Evolutionary conservation across 1,140 invertebrate genomes (phyloP).

Genomic region (Scaptomyza graminum): DNA sequence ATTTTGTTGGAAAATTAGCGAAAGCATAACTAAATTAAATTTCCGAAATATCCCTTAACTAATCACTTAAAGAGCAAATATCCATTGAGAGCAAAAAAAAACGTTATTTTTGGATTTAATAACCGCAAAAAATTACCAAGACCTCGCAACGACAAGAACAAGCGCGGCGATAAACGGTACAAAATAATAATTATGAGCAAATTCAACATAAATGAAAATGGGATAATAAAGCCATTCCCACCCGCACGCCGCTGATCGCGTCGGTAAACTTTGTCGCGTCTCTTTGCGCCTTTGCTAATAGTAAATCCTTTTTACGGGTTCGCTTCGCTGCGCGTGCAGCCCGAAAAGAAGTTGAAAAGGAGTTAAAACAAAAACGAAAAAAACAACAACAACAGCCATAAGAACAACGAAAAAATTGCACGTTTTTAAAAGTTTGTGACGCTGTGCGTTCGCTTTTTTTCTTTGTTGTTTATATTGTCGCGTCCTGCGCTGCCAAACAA

Average conservation of each 20-base stretch:
- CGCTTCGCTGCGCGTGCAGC: constrained; percentile 33
- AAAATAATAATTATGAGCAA: constrained; percentile 52
- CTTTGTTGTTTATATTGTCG: constrained; percentile 9
- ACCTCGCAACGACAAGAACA: constrained; percentile 5
- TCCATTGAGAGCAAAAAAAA: not conserved
- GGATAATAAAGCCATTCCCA: not conserved
- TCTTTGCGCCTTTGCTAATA: constrained; percentile 38
- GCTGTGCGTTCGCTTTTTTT: constrained; percentile 21
- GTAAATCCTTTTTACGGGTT: constrained; percentile 62
- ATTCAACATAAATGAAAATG: constrained; percentile 32
- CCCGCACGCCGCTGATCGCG: constrained; percentile 16
- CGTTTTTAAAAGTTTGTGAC: constrained; percentile 55
- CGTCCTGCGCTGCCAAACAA: constrained; percentile 60
- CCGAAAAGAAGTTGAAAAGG: constrained; percentile 18
- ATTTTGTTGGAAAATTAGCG: not conserved
- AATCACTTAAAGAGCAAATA: not conserved
- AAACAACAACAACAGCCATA: constrained; percentile 16
- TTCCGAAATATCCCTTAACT: not conserved
- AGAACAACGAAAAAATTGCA: constrained; percentile 36
- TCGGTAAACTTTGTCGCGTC: constrained; percentile 35
- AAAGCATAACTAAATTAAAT: not conserved
- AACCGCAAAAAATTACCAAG: constrained; percentile 12
- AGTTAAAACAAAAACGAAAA: not conserved
- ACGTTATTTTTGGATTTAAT: constrained; percentile 2
- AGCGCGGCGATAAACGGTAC: constrained; percentile 26